Evolutionary conservation across 1,140 invertebrate genomes (phyloP).

Genomic region (Bursaphelenchus mucronatus): DNA sequence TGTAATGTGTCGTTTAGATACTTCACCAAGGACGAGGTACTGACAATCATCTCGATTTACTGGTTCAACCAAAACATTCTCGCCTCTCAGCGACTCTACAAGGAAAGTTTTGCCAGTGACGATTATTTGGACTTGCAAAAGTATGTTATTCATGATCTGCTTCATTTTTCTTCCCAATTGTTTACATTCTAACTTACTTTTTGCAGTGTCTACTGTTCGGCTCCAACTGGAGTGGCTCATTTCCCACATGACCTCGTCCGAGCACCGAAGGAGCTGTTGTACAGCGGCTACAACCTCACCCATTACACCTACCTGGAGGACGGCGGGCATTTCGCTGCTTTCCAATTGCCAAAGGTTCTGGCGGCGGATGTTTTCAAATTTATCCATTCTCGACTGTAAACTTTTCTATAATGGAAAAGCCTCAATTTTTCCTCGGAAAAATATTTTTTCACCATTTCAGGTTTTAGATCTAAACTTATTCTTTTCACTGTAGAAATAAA

Average conservation of each 20-base stretch:
- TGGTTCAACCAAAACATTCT: slow-evolving; percentile 75
- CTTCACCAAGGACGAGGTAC: slow-evolving; percentile 69
- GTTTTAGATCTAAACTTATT: too few relatives aligned
- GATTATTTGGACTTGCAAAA: slow-evolving; percentile 9
- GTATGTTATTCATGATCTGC: too few relatives aligned
- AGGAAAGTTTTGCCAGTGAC: slow-evolving; percentile 49
- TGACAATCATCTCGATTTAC: slow-evolving; percentile 82
- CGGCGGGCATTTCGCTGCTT: slow-evolving; percentile 44
- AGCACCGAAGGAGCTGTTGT: slow-evolving; percentile 26
- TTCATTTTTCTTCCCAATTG: too few relatives aligned
- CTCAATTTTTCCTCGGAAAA: too few relatives aligned
- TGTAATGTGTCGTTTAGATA: slow-evolving; percentile 48
- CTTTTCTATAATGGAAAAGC: too few relatives aligned
- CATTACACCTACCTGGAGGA: slow-evolving; percentile 35
- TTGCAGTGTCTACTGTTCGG: slow-evolving; percentile 25
- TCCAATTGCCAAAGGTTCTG: slow-evolving; percentile 37
- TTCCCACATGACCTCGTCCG: slow-evolving; percentile 39
- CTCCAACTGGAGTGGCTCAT: slow-evolving; percentile 41
- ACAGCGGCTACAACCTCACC: slow-evolving; percentile 28
- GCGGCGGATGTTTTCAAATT: slow-evolving; percentile 37
- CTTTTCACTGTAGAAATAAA: too few relatives aligned
- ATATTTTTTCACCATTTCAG: too few relatives aligned
- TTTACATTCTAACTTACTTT: too few relatives aligned
- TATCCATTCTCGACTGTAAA: slow-evolving; percentile 4
- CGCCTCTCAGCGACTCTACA: slow-evolving; percentile 72